These are phyloP conservation scores for Gryllus longicercus DNA, from an alignment of 2,888 invertebrate species.

Conservation along the genomic window DNA sequence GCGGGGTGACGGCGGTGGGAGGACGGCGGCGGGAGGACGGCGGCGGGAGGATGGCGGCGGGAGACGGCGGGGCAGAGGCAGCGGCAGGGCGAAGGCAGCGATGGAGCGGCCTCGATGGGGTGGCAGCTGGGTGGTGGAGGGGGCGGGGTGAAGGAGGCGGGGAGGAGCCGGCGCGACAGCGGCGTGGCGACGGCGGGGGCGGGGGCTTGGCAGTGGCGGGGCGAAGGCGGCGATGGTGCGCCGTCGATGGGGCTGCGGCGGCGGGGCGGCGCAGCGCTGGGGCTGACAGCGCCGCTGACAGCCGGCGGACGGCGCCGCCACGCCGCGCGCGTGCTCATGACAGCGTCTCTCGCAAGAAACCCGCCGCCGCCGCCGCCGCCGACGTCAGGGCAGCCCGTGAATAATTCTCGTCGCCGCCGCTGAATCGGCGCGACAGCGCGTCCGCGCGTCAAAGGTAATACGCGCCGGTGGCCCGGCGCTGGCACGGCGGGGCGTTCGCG, in stretches of 20 bases:
- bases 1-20: too few species aligned
- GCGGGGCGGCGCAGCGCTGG: background rate
- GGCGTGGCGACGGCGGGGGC: too few species aligned
- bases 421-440: background rate
- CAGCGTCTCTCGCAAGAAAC: constrained; percentile 9
- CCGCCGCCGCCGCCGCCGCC: background rate
- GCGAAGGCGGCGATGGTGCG: background rate
- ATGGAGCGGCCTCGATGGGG: too few species aligned
- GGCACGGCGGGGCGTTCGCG: background rate
- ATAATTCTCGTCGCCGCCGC: background rate
- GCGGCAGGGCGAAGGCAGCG: too few species aligned
- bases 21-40: too few species aligned
- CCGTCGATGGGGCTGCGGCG: background rate
- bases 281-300: background rate
- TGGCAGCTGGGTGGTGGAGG: too few species aligned
- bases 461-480: background rate
- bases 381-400: background rate
- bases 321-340: background rate
- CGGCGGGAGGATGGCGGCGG: too few species aligned
- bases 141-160: too few species aligned
- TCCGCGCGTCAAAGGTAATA: background rate
- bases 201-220: background rate
- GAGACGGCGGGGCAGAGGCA: too few species aligned
- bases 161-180: too few species aligned
- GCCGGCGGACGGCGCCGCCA: background rate